Evolutionary conservation across 1,140 invertebrate genomes (phyloP).

Genomic region (Rhopalosiphum padi): DNA sequence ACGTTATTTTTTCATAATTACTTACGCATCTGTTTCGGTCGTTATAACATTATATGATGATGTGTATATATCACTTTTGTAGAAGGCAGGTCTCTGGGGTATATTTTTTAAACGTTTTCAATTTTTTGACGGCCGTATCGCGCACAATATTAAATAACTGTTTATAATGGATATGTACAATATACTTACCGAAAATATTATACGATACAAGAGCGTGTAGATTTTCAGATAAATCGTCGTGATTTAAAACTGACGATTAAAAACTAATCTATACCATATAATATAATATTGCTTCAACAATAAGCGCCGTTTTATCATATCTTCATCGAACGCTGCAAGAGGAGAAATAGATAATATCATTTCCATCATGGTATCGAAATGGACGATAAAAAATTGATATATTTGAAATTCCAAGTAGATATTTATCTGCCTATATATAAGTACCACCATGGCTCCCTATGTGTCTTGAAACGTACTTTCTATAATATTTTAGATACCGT

Average conservation of each 20-base stretch:
- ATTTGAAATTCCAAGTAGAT: no score
- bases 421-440: no score
- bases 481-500: no score
- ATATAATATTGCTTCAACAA: no score
- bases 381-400: no score
- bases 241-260: neutral
- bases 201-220: neutral
- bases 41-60: neutral
- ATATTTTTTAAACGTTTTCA: neutral
- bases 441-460: no score
- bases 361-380: no score
- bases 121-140: neutral
- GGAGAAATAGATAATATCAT: no score
- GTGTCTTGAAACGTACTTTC: no score
- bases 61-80: neutral
- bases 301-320: no score
- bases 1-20: neutral
- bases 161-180: neutral
- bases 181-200: neutral
- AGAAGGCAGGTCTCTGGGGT: neutral
- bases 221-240: no score
- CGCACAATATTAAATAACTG: neutral
- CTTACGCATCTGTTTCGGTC: neutral
- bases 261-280: neutral
- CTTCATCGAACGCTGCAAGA: no score